Conservation (phyloP, 2,888 invertebrate species). For the Sarcophaga caerulescens region DNA sequence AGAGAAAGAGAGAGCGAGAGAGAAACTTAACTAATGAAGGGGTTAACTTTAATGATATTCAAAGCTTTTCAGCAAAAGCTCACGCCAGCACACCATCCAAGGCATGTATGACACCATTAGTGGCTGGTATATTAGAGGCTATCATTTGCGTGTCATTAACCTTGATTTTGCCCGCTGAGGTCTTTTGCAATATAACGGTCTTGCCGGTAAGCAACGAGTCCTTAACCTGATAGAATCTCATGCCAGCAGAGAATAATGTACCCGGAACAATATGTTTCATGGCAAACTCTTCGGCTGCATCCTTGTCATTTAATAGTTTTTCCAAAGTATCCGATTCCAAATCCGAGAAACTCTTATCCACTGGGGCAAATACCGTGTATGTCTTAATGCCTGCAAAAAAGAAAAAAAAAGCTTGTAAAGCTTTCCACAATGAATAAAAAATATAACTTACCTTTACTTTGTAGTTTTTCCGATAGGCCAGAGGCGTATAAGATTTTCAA, state of each 20-base stretch:
- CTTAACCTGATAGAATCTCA: constrained; percentile 92
- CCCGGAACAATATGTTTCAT: constrained; percentile 89
- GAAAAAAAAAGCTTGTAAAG: background rate
- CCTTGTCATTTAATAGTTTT: constrained; percentile 84
- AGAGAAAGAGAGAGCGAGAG: no score
- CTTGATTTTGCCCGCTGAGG: constrained; percentile 87
- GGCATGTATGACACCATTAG: constrained; percentile 93
- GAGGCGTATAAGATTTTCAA: constrained; percentile 88
- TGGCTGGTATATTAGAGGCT: constrained; percentile 92
- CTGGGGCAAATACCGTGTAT: constrained; percentile 92
- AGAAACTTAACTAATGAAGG: no score
- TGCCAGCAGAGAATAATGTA: constrained; percentile 91
- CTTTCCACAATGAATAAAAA: background rate
- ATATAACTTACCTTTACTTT: constrained; percentile 78
- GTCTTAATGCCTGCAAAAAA: constrained; percentile 87
- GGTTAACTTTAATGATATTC: no score
- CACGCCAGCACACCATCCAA: constrained; percentile 86
- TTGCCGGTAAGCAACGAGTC: constrained; percentile 89
- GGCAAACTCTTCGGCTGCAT: constrained; percentile 87
- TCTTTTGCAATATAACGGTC: constrained; percentile 91
- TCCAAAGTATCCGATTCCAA: constrained; percentile 84
- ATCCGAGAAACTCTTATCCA: constrained; percentile 89
- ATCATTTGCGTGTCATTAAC: constrained; percentile 91
- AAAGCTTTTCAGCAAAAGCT: constrained; percentile 61
- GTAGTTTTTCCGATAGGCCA: constrained; percentile 87